phyloP scores from a whole-genome alignment of 2,888 invertebrate species.

The Latrodectus hesperus region DNA sequence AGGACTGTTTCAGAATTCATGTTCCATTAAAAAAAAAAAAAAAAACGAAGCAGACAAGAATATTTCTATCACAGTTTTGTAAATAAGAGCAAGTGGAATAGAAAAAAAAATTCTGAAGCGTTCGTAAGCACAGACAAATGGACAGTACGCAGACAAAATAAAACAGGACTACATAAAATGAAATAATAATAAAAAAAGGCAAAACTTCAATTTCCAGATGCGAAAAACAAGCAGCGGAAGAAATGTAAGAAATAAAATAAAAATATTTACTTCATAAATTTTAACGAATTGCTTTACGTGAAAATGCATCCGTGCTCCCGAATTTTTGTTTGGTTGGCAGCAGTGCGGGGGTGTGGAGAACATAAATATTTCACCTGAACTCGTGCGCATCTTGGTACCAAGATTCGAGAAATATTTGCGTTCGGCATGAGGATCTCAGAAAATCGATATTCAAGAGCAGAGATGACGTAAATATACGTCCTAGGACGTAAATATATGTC shows the following conservation, averaged over 20 bases:
- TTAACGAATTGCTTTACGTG: slow-evolving; percentile 66
- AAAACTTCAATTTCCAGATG: neutral
- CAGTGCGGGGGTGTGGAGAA: neutral
- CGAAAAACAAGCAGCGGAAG: neutral
- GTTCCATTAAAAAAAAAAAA: neutral
- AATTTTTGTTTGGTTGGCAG: neutral
- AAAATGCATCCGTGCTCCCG: slow-evolving; percentile 22
- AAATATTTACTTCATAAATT: slow-evolving; percentile 63
- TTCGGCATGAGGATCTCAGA: neutral
- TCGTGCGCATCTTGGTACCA: slow-evolving; percentile 1
- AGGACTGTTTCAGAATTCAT: neutral
- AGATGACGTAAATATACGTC: slow-evolving; percentile 21
- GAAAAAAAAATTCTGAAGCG: neutral
- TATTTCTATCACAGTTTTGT: neutral
- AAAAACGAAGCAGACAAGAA: neutral
- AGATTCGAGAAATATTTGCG: slow-evolving; percentile 6
- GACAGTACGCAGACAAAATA: neutral
- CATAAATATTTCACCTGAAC: slow-evolving; percentile 39
- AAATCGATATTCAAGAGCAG: slow-evolving; percentile 11
- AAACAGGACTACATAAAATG: neutral
- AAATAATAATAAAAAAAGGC: neutral
- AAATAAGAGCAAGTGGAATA: neutral
- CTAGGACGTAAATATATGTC: slow-evolving; percentile 11
- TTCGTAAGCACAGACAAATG: slow-evolving; percentile 5
- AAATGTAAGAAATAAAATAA: neutral